Base-by-base conservation (phyloP, 2,888 invertebrate species). In the Pachliopta kotzebuea region DNA sequence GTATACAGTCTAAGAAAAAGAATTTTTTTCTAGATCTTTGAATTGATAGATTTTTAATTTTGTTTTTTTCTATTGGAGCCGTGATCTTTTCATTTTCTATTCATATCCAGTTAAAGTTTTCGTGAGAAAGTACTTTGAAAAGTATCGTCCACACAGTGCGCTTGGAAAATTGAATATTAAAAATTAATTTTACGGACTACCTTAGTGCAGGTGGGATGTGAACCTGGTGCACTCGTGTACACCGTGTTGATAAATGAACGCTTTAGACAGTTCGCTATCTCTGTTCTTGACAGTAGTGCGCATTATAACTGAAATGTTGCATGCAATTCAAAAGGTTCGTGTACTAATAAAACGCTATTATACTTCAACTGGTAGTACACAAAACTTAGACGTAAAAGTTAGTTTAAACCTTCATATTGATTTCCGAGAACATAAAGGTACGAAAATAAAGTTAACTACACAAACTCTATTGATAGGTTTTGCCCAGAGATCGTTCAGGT, bases 121-220 rank as follows among this genome's bases (percentile, higher is more conserved):
- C 37, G 9, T 37, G 14, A 11, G 37, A 37, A 37, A 37, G 37
- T 37, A 37, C 14, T 2, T 14, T 37, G 37, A 37, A 37, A 37
- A 37, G 37, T 37, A 37, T 37, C 11, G 2, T 37, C 4, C 14
- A 14, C 14, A 37, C 14, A 11, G 11, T 37, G 49, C 42, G 9
- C 21, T 52, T 14, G 31, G 50, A 31, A 62, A 62, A 62, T 50
- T 50, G 45, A 56, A 56, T 56, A 62, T 62, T 56, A 62, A 56
- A 62, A 37, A 56, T 45, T 56, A 20, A 62, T 29, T 56, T 50
- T 56, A 56, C 49, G 31, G 24, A 29, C 31, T 49, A 56, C 29
- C 20, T 56, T 24, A 29, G 62, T 56, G 50, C 62, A 62, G 49
- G 31, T 49, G 29, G 56, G 29, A 62, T 29, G 24, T 20, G 21